Evolutionary conservation across 64 coral and sea anemone species (phyloP), one percentile per base, ranked within the genome.

Genomic region (Montipora cactus): DNA sequence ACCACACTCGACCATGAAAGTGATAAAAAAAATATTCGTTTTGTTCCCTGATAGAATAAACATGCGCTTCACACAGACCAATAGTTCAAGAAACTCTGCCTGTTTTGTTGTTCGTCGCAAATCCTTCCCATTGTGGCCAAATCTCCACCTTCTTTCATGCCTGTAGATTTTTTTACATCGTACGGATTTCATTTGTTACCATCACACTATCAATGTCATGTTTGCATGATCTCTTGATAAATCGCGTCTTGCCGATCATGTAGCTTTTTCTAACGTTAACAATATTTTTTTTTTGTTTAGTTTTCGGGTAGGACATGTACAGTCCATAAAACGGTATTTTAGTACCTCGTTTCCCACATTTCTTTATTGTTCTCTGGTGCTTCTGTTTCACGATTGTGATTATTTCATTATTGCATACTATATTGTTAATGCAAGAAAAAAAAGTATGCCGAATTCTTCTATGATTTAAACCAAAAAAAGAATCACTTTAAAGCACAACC

Each of bases 61-160:
- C 64, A 59, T 86, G 66, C 7, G 45, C 71, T 86, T 47, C 28
- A 51, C 64, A 70, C 82, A 71, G 62, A 47, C 66, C 14, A 71
- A 71, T 20, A 64, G 19, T 50, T 86, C 66, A 12, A 52, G 45
- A 49, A 71, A 5, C 49, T 70, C 7, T 68, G 7, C 15, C 37
- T 48, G 82, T 72, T 20, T n/a, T 22, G n/a, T 48, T 50, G 3
- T 12, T 51, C 47, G 12, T 37, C 37, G 37, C 46, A 71, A 86
- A 49, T 20, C 2, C 13, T 8, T 86, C 23, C 22, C 13, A 82
- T 82, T 82, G 59, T 62, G 28, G 58, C 1, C 44, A 62, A 82
- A 16, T 18, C 5, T 64, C 2, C 62, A 82, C 49, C 62, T 71
- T 23, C 82, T 14, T 44, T 47, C 10, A 23, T 68, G 9, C 9